These are phyloP conservation scores for Stylophora pistillata DNA, from an alignment of 64 coral and sea anemone genomes.

Conservation along the genomic window DNA sequence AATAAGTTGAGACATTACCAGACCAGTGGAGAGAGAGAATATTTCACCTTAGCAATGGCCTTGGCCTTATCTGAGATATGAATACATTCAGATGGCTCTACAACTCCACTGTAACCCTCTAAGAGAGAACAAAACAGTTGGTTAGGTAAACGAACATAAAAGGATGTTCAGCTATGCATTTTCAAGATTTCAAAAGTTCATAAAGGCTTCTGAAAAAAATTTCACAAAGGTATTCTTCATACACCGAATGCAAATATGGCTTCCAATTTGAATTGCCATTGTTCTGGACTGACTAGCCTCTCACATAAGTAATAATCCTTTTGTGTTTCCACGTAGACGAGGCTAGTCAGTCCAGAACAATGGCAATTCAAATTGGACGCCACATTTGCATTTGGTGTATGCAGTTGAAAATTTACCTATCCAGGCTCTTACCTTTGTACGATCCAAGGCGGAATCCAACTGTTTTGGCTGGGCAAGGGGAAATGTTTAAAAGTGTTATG, in stretches of 20 bases:
- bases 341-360: too few relatives aligned
- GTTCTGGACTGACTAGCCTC: too few relatives aligned
- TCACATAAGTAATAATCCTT: too few relatives aligned
- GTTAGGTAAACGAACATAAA: background rate
- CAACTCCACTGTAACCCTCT: constrained; percentile 95
- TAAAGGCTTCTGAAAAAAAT: too few relatives aligned
- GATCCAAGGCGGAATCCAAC: constrained; percentile 93
- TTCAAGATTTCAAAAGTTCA: too few relatives aligned
- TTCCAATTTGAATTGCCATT: too few relatives aligned
- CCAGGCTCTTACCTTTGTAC: constrained; percentile 73
- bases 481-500: background rate
- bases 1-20: background rate
- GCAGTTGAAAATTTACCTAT: too few relatives aligned
- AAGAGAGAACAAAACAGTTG: background rate
- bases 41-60: constrained; percentile 62
- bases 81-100: constrained; percentile 81
- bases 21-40: background rate
- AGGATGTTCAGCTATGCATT: background rate
- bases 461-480: constrained; percentile 59
- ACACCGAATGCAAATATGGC: too few relatives aligned
- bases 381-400: too few relatives aligned
- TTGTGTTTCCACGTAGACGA: too few relatives aligned
- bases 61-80: constrained; percentile 92
- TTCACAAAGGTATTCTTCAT: too few relatives aligned
- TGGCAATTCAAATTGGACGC: too few relatives aligned